Evolutionary conservation across 2,888 invertebrate genomes (phyloP), one percentile per base, ranked within the genome.

Genomic region (Pheosia gnoma): DNA sequence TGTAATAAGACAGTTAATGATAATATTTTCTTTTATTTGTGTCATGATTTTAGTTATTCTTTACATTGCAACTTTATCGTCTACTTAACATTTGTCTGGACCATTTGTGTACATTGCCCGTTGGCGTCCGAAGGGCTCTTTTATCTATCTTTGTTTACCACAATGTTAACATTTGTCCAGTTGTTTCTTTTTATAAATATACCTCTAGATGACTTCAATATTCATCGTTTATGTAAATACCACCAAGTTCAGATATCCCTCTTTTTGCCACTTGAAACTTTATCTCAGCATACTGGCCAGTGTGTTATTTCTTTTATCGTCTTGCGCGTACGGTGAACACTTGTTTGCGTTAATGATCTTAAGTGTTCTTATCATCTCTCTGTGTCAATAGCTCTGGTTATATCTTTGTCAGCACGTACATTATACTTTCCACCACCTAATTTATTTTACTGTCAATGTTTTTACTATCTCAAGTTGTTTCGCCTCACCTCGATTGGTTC

Each of bases 361-460:
- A 61, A 64, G 59, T 58, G 59, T 62, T 63, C 61, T 74, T 72
- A 74, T 75, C 63, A 63, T 67, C 61, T 56, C 60, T 59, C 59
- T 62, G 49, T 67, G 62, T 63, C 63, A 61, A 70, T 70, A 63
- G 59, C 70, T 70, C 70, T 70, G 66, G 37, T 58, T 54, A 58
- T 67, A 63, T 66, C 61, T 61, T 61, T 57, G 57, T 61, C 55
- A 51, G 53, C 41, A 7, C 9, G 52, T 53, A 53, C 45, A 52
- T 53, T 7, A 39, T n/a, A 55, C 63, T 51, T 60, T 55, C 39
- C n/a, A 36, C 49, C 58, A 61, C 39, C 25, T 56, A 45, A 69
- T 71, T 71, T 69, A 60, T 60, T 69, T 62, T 62, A 10, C 25
- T 63, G 54, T 56, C 53, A 59, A 60, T n/a, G 55, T 13, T 38